phyloP scores from a whole-genome alignment of 2,888 invertebrate species.

The Poecilus cupreus region DNA sequence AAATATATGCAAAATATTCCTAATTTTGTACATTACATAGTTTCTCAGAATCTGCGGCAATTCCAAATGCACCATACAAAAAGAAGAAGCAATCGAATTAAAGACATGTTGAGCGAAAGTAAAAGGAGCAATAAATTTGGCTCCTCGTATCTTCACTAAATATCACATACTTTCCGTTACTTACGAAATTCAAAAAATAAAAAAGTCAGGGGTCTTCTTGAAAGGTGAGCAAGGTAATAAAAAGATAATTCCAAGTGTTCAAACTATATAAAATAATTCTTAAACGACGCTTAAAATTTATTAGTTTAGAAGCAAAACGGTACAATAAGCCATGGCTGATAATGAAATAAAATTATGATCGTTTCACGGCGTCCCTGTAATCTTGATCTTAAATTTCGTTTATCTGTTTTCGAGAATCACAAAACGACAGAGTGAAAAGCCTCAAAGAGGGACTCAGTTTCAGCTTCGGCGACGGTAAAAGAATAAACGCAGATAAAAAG shows the following conservation, averaged over 20 bases:
- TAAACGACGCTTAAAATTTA: conserved; percentile 15
- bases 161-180: too few species aligned
- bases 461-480: neutral
- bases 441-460: neutral
- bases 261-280: conserved; percentile 25
- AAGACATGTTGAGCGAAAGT: too few species aligned
- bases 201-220: too few species aligned
- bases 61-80: too few species aligned
- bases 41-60: too few species aligned
- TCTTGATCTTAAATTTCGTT: conserved; percentile 51
- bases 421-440: conserved; percentile 11
- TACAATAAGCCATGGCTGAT: neutral
- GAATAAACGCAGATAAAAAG: conserved; percentile 12
- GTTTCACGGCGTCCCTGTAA: neutral
- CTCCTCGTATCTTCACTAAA: too few species aligned
- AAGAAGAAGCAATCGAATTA: too few species aligned
- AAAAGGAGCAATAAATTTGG: too few species aligned
- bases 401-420: neutral
- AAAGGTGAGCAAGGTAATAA: conserved; percentile 40
- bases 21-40: too few species aligned
- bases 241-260: conserved; percentile 29
- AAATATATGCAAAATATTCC: too few species aligned
- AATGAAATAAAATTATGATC: conserved; percentile 48
- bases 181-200: too few species aligned
- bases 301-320: conserved; percentile 32